Evolutionary conservation across 2,888 invertebrate genomes (phyloP), one percentile per base, ranked within the genome.

Genomic region (Tenthredo amoena): DNA sequence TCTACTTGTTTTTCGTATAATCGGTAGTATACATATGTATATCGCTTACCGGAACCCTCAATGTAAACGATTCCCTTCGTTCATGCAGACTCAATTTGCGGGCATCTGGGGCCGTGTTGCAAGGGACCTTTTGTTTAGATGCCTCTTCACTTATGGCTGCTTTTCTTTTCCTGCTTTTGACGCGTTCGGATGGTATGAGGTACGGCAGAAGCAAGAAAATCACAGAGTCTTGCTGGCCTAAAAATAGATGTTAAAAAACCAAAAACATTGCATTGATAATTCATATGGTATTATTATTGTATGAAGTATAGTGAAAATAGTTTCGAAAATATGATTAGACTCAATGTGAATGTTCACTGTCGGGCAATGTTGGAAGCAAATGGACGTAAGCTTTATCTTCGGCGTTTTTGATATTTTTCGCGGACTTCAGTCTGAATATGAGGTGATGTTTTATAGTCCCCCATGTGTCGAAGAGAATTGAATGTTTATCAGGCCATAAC

Each of bases 341-440:
- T 4, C 0, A 34, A 0, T 68, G 9, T 37, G 15, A 37, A 71
- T 43, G 40, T 43, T 3, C 21, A 74, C 72, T 37, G 10, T 12
- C 43, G 12, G 72, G 12, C 40, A 74, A 74, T 12, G 10, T 74
- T 2, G 72, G 1, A 5, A 74, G 43, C 21, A 12, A 74, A 1
- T 74, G 72, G 3, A 74, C 21, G 21, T 74, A 74, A 4, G 72
- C 72, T 74, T 74, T 43, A 43, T 74, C 72, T 10, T 74, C 72
- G 1, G 9, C 0, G 26, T 10, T 12, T 21, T 21, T 74, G 0
- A 74, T 74, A 43, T 74, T 43, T 1, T 12, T 40, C 3, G 72
- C 72, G 2, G 21, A 9, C 0, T 43, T 40, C 26, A 74, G 4
- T 43, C 10, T 74, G n/a, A 43, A 74, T 43, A 74, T 74, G 0